These are phyloP conservation scores for Chiridota heheva DNA, from an alignment of 35 echinoderm and acorn worm genomes.

Conservation along the genomic window DNA sequence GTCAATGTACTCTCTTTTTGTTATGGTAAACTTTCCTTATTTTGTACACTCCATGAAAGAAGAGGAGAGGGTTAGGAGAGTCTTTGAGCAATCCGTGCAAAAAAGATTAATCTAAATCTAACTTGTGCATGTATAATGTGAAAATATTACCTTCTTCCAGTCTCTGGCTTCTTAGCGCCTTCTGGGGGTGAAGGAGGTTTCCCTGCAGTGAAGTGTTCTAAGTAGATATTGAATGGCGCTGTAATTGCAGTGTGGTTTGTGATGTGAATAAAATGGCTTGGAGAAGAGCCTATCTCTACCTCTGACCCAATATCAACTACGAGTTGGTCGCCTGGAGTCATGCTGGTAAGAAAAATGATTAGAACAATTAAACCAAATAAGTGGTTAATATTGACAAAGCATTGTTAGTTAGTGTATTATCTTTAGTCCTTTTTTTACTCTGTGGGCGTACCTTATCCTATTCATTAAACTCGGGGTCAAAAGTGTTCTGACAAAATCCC, in stretches of 20 bases:
- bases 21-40: too few relatives aligned
- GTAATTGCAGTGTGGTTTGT: constrained; percentile 91
- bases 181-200: constrained; percentile 96
- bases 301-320: constrained; percentile 81
- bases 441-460: too few relatives aligned
- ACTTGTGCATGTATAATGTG: neutral
- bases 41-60: too few relatives aligned
- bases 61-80: too few relatives aligned
- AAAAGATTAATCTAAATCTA: too few relatives aligned
- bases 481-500: too few relatives aligned
- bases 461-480: too few relatives aligned
- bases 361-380: neutral
- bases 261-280: constrained; percentile 50
- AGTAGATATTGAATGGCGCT: constrained; percentile 73
- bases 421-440: too few relatives aligned
- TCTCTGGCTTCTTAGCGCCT: constrained; percentile 41
- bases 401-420: too few relatives aligned
- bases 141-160: constrained; percentile 31
- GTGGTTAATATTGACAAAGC: too few relatives aligned
- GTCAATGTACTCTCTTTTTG: too few relatives aligned
- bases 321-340: constrained; percentile 28
- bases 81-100: too few relatives aligned
- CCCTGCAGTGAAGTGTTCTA: constrained; percentile 67
- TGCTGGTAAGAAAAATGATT: neutral
- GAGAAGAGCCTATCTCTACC: constrained; percentile 63